These are phyloP conservation scores for Nannobrachium achirus DNA, from an alignment of 2,113 vertebrate species.

Conservation along the genomic window DNA sequence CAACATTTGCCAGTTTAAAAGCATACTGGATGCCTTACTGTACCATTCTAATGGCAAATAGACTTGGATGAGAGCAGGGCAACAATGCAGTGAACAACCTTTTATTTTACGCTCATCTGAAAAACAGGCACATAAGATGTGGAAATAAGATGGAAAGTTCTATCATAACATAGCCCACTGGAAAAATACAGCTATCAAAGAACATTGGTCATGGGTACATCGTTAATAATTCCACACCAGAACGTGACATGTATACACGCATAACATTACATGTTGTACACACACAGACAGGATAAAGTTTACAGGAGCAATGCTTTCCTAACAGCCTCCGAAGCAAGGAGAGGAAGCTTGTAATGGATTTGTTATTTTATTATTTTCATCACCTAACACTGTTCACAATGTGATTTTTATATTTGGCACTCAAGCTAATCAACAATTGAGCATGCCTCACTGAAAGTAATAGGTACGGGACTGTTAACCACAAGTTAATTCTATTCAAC, in stretches of 20 bases:
- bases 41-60: not conserved
- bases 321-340: not conserved
- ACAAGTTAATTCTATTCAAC: no score
- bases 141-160: conserved; percentile 23
- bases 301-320: not conserved
- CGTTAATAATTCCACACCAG: conserved; percentile 21
- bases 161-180: conserved; percentile 36
- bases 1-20: no score
- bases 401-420: no score
- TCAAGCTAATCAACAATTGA: no score
- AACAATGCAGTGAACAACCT: conserved; percentile 17
- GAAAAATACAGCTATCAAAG: conserved; percentile 38
- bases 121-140: conserved; percentile 50
- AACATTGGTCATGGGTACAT: not conserved
- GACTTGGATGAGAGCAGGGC: not conserved
- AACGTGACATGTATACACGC: conserved; percentile 25
- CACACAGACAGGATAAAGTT: conserved; percentile 3
- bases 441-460: no score
- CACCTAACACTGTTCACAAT: not conserved
- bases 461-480: no score
- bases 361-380: not conserved
- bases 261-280: conserved; percentile 18
- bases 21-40: no score
- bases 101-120: conserved; percentile 52
- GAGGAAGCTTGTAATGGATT: no score